Conservation (phyloP, 2,113 vertebrate species). For the Tapirus terrestris region DNA sequence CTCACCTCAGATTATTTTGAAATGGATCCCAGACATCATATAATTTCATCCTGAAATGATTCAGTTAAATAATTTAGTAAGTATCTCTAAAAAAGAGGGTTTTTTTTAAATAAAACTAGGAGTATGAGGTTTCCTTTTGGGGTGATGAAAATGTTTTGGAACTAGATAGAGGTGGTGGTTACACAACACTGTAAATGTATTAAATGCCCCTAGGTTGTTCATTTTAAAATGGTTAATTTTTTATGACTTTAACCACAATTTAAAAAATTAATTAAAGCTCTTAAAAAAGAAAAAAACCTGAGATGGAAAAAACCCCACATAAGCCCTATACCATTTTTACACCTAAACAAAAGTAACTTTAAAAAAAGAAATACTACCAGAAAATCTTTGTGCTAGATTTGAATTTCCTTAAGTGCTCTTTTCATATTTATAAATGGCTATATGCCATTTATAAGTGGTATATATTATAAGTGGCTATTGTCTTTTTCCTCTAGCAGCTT, state of each 20-base stretch:
- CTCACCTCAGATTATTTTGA: background rate
- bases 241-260: background rate
- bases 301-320: background rate
- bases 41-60: background rate
- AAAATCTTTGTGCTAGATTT: background rate
- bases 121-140: background rate
- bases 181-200: background rate
- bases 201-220: background rate
- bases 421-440: background rate
- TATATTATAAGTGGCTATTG: background rate
- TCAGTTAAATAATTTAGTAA: background rate
- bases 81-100: background rate
- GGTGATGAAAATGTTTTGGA: background rate
- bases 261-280: background rate
- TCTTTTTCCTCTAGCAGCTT: background rate
- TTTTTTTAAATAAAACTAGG: background rate
- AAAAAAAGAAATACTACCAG: background rate
- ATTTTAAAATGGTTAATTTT: background rate
- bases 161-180: background rate
- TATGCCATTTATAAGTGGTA: background rate
- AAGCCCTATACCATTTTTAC: background rate
- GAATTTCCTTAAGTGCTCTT: background rate
- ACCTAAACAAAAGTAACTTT: background rate
- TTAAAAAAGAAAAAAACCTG: background rate
- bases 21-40: background rate